A percentile compares a stretch with the other conserved stretches of the same genome.
Evolutionary conservation across 2,113 vertebrate species (phyloP).

Genomic region (Erythrolamprus reginae): DNA sequence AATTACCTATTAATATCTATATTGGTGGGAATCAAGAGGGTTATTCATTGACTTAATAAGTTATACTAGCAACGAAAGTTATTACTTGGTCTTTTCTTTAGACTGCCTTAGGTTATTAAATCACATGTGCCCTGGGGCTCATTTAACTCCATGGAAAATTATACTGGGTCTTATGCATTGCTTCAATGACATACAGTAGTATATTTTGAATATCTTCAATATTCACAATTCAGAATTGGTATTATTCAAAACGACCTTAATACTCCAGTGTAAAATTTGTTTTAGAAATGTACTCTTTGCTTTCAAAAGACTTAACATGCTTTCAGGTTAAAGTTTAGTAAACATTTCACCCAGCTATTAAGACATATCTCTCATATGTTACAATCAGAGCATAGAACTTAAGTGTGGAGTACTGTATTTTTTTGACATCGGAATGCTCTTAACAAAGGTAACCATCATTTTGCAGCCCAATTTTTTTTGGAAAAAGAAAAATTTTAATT

Average conservation of each 20-base stretch:
- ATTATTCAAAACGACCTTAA: background rate
- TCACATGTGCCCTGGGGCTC: background rate
- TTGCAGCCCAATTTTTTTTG: background rate
- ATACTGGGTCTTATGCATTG: background rate
- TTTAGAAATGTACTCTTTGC: background rate
- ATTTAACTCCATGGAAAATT: background rate
- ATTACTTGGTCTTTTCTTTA: background rate
- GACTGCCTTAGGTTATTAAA: background rate
- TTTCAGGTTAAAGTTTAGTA: background rate
- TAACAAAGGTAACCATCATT: background rate
- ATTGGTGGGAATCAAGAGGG: background rate
- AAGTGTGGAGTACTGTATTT: no score
- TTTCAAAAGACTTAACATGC: background rate
- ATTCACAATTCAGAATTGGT: background rate
- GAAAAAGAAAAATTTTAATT: slow-evolving; percentile 63
- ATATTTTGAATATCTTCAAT: background rate
- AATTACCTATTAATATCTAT: background rate
- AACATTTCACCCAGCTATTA: background rate
- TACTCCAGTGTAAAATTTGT: background rate
- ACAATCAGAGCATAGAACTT: background rate
- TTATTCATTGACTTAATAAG: background rate
- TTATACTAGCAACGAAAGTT: background rate
- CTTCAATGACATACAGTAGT: background rate
- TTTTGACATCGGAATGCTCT: background rate
- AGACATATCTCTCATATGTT: background rate